Base-by-base conservation (phyloP, 35 echinoderm and acorn worm species). In the Nesometra sesokonis region DNA sequence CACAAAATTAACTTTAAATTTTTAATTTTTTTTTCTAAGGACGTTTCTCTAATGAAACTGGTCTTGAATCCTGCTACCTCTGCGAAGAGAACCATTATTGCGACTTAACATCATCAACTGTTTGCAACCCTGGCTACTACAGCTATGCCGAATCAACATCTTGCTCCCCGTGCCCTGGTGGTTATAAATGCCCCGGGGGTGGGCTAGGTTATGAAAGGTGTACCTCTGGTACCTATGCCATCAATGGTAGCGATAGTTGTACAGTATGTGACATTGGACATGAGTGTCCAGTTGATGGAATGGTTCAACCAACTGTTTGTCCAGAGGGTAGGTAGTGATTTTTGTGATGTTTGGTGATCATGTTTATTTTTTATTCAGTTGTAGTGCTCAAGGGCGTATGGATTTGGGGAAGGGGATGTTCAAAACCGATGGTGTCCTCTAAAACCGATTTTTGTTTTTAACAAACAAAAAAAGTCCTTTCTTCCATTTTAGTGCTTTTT, bases 1-100 rank as follows among this genome's bases (percentile, higher is more conserved):
- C n/a, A n/a, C n/a, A n/a, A n/a, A n/a, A n/a, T n/a, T 43, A 43
- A 43, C 38, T 43, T 43, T 43, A 43, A 43, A 43, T 7, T n/a
- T n/a, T n/a, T n/a, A 43, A 43, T 43, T 7, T 43, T 43, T 78
- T n/a, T 21, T 9, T 30, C 23, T 7, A 33, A 81, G 80, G 80
- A 32, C 30, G 32, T 2, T 81, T 31, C 11, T 39, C 52, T 0
- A 82, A 83, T 31, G 34, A 46, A 9, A 17, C 23, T 11, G 86
- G 89, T 35, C 31, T 57, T 9, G 33, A 17, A 3, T 37, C 89
- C 11, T 97, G 95, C 77, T 35, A 37, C 27, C 52, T 86, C 34
- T 97, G 95, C 77, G 84, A 79, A 7, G 85, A 30, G 37, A 92
- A 92, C 9, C 88, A 89, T 81, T 97, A 94, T 78, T 97, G 95